Evolutionary conservation across 1,140 invertebrate genomes (phyloP), one percentile per base, ranked within the genome.

Genomic region (Zophobas morio): DNA sequence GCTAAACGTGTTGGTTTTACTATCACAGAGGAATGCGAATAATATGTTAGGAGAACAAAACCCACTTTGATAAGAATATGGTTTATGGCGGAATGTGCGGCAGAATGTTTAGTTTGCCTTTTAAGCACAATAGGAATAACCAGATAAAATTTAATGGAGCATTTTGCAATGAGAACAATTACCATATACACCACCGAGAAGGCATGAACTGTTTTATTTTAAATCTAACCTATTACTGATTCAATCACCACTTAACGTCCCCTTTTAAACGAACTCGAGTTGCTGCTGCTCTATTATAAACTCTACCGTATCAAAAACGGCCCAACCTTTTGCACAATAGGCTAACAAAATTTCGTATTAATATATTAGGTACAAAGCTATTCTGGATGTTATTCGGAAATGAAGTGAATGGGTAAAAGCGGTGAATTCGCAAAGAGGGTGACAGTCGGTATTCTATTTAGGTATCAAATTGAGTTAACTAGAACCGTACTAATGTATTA

Each of bases 391-490:
- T 63, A 63, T 66, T 66, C 60, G 60, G 60, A 66, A 66, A 66
- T 66, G 60, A 66, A 66, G 37, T 46, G 60, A 66, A 66, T 66
- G 60, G 60, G 60, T 66, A 66, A 66, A 66, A 66, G 60, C 54
- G 54, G 49, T 51, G 49, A 35, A 57, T 57, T 57, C 34, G 20
- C 60, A 66, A 66, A 66, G 60, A 66, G 60, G 60, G 60, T 66
- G 60, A 66, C 60, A 66, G 60, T 66, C 37, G 60, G 37, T 46
- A 66, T 42, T 66, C 60, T 66, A 66, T 47, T 66, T 66, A 66
- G 76, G 49, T 75, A 74, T 75, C 39, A 78, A 78, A 74, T 78
- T 78, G 46, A 73, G 72, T 78, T 78, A 78, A 57, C 54, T 78
- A 47, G 32, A 78, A 78, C 57, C 74, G 46, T 46, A 75, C 57